Evolutionary conservation across 2,888 invertebrate genomes (phyloP).

Genomic region (Adelphocoris suturalis): DNA sequence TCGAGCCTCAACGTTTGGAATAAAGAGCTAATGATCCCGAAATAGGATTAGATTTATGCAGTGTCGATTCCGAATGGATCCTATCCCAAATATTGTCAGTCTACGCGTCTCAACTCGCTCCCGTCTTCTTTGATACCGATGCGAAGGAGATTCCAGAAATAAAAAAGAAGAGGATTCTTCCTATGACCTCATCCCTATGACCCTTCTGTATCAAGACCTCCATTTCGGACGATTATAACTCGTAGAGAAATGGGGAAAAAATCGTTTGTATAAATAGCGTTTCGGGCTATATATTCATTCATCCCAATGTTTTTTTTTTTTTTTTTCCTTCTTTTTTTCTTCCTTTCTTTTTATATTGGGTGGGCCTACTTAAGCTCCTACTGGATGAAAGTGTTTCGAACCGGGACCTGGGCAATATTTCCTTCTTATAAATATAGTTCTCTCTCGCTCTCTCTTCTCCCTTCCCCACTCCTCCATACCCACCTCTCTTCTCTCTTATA

Average conservation of each 20-base stretch:
- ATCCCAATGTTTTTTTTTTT: background rate
- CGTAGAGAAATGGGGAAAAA: background rate
- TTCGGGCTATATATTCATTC: slow-evolving; percentile 40
- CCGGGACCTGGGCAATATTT: no score
- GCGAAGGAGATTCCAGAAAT: background rate
- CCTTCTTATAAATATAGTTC: no score
- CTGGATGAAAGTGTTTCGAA: no score
- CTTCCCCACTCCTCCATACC: no score
- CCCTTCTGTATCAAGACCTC: background rate
- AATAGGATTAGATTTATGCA: slow-evolving; percentile 17
- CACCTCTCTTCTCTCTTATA: no score
- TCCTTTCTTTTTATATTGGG: no score
- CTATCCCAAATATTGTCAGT: background rate
- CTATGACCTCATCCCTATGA: background rate
- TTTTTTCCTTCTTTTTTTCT: no score
- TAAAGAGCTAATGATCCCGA: background rate
- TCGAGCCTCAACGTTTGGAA: background rate
- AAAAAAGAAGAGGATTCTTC: background rate
- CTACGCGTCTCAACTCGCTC: background rate
- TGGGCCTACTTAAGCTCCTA: no score
- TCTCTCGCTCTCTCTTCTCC: no score
- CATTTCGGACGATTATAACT: background rate
- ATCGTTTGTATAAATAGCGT: slow-evolving; percentile 10
- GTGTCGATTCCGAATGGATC: background rate
- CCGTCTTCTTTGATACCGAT: slow-evolving; percentile 12